Evolutionary conservation across 2,797 vertebrate species (phyloP).

Genomic region (Muscicapa striata): DNA sequence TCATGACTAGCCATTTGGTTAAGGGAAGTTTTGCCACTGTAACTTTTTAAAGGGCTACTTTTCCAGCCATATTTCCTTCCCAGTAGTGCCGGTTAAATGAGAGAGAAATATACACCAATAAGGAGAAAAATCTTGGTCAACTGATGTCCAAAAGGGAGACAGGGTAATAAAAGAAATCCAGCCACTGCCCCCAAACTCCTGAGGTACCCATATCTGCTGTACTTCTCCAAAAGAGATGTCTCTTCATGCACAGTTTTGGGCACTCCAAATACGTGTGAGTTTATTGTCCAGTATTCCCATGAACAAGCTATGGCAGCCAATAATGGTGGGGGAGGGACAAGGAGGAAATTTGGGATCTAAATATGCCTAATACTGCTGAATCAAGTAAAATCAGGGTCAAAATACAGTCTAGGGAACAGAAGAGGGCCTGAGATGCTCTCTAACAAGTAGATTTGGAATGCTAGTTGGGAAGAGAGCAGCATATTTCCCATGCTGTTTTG

Average conservation of each 20-base stretch:
- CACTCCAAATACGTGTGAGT: background rate
- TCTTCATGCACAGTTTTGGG: background rate
- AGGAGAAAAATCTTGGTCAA: background rate
- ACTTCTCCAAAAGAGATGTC: background rate
- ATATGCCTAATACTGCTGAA: background rate
- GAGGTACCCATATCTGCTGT: background rate
- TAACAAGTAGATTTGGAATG: background rate
- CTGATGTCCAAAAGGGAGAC: background rate
- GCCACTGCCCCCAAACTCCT: background rate
- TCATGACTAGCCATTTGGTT: constrained; percentile 10
- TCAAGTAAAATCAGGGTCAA: background rate
- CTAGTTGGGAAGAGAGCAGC: background rate
- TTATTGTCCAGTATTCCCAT: background rate
- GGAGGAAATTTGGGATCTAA: background rate
- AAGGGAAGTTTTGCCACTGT: background rate
- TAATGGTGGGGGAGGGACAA: background rate
- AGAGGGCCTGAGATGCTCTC: background rate
- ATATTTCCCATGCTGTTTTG: background rate
- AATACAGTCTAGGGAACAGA: background rate
- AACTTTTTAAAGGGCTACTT: constrained; percentile 9
- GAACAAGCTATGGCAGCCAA: background rate
- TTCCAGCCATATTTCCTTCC: background rate
- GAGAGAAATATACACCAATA: background rate
- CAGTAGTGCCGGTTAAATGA: background rate
- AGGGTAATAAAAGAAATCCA: background rate